These are phyloP conservation scores for Lasaia peninsularis DNA, from an alignment of 1,140 invertebrate genomes.

Conservation along the genomic window DNA sequence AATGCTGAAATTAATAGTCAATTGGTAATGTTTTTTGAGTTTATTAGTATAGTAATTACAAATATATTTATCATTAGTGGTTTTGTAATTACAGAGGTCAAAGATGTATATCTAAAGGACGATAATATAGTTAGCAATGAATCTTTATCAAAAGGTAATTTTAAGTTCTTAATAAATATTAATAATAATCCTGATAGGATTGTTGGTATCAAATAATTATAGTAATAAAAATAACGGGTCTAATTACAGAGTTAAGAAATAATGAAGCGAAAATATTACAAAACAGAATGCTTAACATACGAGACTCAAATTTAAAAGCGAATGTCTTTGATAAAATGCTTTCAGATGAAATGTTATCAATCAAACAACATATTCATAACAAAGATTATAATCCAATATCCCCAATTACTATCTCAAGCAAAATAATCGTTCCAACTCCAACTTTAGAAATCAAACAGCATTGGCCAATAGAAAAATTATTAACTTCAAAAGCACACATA, in stretches of 20 bases:
- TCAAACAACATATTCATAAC: constrained; percentile 45
- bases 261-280: constrained; percentile 13
- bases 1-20: constrained; percentile 7
- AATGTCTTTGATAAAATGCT: constrained; percentile 61
- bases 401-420: constrained; percentile 30
- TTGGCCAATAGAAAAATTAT: constrained; percentile 46
- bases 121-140: neutral
- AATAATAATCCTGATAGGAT: no score
- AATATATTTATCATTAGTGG: constrained; percentile 1
- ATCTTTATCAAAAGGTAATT: neutral
- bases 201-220: no score
- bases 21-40: constrained; percentile 10
- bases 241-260: neutral
- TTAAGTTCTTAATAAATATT: no score
- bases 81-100: neutral
- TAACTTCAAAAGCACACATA: constrained; percentile 17
- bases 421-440: constrained; percentile 37
- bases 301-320: constrained; percentile 41
- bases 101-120: neutral
- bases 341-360: constrained; percentile 54
- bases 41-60: constrained; percentile 15
- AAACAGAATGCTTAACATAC: constrained; percentile 18
- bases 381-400: constrained; percentile 32
- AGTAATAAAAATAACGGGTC: no score
- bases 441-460: constrained; percentile 49